Percentiles rank a stretch among this genome's conserved stretches.
These are phyloP conservation scores for Bedellia somnulentella DNA, from an alignment of 2,888 invertebrate species.

Conservation along the genomic window DNA sequence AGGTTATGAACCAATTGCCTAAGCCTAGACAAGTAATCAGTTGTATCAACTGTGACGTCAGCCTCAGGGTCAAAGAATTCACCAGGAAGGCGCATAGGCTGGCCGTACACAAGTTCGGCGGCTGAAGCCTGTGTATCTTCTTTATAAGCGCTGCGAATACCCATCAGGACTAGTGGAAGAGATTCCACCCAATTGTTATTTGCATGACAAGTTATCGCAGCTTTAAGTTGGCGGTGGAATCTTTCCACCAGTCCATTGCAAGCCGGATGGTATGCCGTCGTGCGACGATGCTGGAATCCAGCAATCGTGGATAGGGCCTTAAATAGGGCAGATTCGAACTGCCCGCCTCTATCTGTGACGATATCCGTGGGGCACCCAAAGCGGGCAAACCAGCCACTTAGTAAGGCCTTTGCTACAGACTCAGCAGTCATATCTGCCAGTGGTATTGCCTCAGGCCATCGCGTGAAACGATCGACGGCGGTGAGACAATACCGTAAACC, in stretches of 20 bases:
- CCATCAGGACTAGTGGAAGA: not conserved
- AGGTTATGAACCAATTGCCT: too few relatives aligned
- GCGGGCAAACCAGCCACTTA: constrained; percentile 20
- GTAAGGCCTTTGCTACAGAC: constrained; percentile 17
- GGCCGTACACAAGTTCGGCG: constrained; percentile 11
- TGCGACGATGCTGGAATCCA: not conserved
- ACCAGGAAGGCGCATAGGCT: constrained; percentile 10
- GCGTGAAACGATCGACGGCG: constrained; percentile 15
- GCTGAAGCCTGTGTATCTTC: constrained; percentile 9
- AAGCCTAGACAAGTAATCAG: not conserved
- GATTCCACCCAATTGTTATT: constrained; percentile 1
- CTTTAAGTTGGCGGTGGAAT: constrained; percentile 22
- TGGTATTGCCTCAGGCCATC: constrained; percentile 20
- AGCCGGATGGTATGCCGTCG: constrained; percentile 1
- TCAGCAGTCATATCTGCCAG: constrained; percentile 17
- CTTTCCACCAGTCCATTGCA: constrained; percentile 1
- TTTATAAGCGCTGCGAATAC: constrained; percentile 5
- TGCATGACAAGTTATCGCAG: constrained; percentile 11
- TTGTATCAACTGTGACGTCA: not conserved
- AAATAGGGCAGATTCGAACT: constrained; percentile 14
- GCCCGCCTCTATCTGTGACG: constrained; percentile 20
- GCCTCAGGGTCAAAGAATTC: constrained; percentile 8
- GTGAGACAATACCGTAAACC: too few relatives aligned
- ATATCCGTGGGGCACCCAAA: constrained; percentile 23
- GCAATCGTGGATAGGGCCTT: not conserved